Base-by-base conservation (phyloP, 2,888 invertebrate species). In the Schrankia costaestrigalis region DNA sequence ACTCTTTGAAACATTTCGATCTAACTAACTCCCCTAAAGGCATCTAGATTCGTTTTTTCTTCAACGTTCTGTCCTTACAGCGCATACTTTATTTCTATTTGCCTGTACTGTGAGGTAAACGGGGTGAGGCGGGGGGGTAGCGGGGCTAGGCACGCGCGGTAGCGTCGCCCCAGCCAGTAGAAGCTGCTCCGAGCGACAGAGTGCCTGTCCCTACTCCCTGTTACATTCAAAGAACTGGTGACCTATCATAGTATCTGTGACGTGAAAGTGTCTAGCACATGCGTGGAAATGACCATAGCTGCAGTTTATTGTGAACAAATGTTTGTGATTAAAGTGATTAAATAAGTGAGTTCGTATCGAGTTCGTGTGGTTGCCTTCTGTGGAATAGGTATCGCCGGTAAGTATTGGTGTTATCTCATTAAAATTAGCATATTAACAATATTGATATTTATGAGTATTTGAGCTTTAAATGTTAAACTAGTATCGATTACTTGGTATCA, bases 41-140 rank as follows among this genome's bases (percentile, higher is more conserved):
- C 72, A 70, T 69, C 63, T 60, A 65, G 71, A 72, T 68, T 60
- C 64, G 67, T 66, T 79, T 82, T 82, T 82, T 78, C 74, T 71
- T 72, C 67, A 62, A 73, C 78, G 71, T 73, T 78, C 74, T 72
- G 67, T 78, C 78, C 80, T 82, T 79, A 76, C 77, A 71, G 78
- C 77, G 78, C 78, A 75, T 81, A 86, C 82, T 85, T 85, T 84
- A 86, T 85, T 85, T 86, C 84, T 85, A 86, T 84, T 86, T 85
- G 81, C 72, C 78, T 73, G 78, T 77, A 74, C 69, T 63, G 71
- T 62, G 83, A 82, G 85, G 83, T 81, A 64, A 73, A 72, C 62
- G 73, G 67, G 67, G 71, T 36, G 66, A 61, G 59, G 65, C 68
- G 72, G 63, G 57, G 65, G 68, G 72, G 63, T 59, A 38, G 63